A percentile compares a stretch with the other conserved stretches of the same genome.
Evolutionary conservation across 2,113 vertebrate genomes (phyloP).

Genomic region (Oncorhynchus masou): DNA sequence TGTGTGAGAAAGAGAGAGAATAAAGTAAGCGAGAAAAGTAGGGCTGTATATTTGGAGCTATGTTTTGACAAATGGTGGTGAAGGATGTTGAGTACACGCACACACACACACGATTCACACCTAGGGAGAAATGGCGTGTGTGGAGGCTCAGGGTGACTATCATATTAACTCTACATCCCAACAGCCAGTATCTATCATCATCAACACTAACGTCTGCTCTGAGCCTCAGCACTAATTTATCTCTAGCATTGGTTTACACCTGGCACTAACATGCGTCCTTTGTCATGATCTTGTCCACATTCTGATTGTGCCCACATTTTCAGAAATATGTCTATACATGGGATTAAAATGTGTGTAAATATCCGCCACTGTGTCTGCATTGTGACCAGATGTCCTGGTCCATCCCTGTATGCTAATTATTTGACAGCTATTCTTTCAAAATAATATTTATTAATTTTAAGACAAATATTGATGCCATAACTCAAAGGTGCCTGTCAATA

Average conservation of each 20-base stretch:
- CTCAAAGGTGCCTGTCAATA: too few species aligned
- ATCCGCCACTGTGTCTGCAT: too few species aligned
- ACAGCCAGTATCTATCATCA: slow-evolving; percentile 79
- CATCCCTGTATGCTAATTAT: too few species aligned
- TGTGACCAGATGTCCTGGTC: too few species aligned
- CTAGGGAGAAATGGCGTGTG: slow-evolving; percentile 56
- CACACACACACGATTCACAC: slow-evolving; percentile 66
- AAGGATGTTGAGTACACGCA: slow-evolving; percentile 13
- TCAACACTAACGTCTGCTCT: slow-evolving; percentile 78
- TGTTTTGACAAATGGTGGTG: neutral
- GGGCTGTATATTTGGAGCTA: neutral
- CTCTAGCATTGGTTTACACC: slow-evolving; percentile 41
- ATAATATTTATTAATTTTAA: too few species aligned
- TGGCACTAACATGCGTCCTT: too few species aligned
- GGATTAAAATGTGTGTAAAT: too few species aligned
- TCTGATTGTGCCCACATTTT: too few species aligned
- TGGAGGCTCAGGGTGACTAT: slow-evolving; percentile 65
- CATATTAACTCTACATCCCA: slow-evolving; percentile 73
- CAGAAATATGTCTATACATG: too few species aligned
- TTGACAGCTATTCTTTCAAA: too few species aligned
- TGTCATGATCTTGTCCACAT: too few species aligned
- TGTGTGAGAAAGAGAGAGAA: neutral
- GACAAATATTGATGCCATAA: too few species aligned
- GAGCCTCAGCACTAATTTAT: slow-evolving; percentile 74
- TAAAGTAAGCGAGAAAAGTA: neutral